Base-by-base conservation (phyloP, 2,113 vertebrate genomes). In the Todiramphus saurophagus region DNA sequence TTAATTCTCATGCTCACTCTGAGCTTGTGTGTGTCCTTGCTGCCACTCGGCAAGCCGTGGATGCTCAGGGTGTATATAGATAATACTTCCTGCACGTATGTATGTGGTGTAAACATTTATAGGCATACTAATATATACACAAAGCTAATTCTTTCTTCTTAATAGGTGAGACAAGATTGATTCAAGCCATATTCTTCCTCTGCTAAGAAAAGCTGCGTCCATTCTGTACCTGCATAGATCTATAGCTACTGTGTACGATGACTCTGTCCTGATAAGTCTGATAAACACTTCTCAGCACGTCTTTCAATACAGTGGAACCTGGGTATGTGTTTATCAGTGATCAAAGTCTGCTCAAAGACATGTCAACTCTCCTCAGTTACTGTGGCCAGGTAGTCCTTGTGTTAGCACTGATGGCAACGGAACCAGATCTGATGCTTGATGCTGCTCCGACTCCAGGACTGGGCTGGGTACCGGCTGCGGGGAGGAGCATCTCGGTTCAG, bases 361-460 rank as follows among this genome's bases (percentile, higher is more conserved):
- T 62, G 39, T 81, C 91, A 69, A 31, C 84, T 93, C 87, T 85
- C 77, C 77, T 11, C 41, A 51, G 87, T 48, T 73, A 30, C 76
- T 19, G n/a, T 39, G 87, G 72, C 67, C 66, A 59, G 50, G n/a
- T 4, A 11, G 64, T 56, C 62, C 46, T 74, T 60, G 20, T 20
- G 39, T 88, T 59, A 56, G 73, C 77, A 46, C 81, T 60, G 5
- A 28, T 66, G 82, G 77, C 93, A 83, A 69, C 58, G 90, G 95
- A 88, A 91, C 69, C 75, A 21, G 48, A 68, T 72, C 93, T 96
- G 96, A 78, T 94, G 82, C 91, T 87, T 96, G 97, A 83, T 96
- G 97, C 75, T 69, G 24, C 43, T 85, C 72, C 16, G 82, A 72
- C 76, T 41, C 67, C 77, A 16, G 33, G 83, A 86, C 86, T 87